phyloP scores from a whole-genome alignment of 2,797 vertebrate genomes.

The Phoxinus dragarum region DNA sequence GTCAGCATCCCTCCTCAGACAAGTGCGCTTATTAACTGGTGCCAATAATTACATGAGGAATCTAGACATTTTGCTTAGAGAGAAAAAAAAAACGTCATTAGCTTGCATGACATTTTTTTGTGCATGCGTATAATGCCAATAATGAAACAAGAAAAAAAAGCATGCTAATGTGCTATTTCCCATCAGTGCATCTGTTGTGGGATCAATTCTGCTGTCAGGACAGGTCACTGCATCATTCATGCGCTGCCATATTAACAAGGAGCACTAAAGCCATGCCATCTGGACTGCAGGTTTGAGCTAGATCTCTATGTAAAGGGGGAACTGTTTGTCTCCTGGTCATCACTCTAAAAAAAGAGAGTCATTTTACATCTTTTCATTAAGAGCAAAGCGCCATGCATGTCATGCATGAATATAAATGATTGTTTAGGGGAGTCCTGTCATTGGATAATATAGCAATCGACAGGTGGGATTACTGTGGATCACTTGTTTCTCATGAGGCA shows the following conservation, averaged over 20 bases:
- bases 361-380: constrained; percentile 40
- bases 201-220: constrained; percentile 15
- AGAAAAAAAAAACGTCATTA: background rate
- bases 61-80: background rate
- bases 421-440: background rate
- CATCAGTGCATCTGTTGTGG: constrained; percentile 11
- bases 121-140: background rate
- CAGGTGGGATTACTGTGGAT: background rate
- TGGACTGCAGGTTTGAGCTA: constrained; percentile 32
- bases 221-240: constrained; percentile 49
- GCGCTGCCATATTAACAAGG: constrained; percentile 49
- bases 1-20: constrained; percentile 60
- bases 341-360: background rate
- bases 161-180: background rate
- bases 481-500: background rate
- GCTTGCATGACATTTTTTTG: background rate
- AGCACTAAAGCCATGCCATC: constrained; percentile 42
- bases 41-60: constrained; percentile 5
- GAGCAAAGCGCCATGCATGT: background rate
- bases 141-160: background rate
- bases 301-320: background rate
- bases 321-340: constrained; percentile 19
- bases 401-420: constrained; percentile 20
- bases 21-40: constrained; percentile 48
- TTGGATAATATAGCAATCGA: background rate